Evolutionary conservation across 2,797 vertebrate species (phyloP).

Genomic region (Neosalanx taihuensis): DNA sequence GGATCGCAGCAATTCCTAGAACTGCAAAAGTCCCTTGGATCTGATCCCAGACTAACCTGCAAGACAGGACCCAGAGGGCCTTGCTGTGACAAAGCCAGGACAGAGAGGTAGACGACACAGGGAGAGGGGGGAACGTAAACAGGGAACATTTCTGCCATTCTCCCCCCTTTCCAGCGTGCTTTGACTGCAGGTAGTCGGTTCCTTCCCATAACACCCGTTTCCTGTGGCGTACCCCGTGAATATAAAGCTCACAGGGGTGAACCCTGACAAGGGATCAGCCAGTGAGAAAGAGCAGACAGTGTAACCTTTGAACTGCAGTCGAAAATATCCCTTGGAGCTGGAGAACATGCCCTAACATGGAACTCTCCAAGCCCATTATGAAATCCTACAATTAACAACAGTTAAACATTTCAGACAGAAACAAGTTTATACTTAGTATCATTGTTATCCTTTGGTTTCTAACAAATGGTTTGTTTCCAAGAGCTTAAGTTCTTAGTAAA

Average conservation of each 20-base stretch:
- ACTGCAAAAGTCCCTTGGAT: slow-evolving; percentile 38
- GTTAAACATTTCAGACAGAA: not conserved
- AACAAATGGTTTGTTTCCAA: slow-evolving; percentile 38
- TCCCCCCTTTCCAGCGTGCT: slow-evolving; percentile 40
- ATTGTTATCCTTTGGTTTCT: slow-evolving; percentile 12
- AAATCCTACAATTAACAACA: not conserved
- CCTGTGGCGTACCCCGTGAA: slow-evolving; percentile 59
- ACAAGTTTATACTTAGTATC: not conserved
- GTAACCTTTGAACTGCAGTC: slow-evolving; percentile 30
- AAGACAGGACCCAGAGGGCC: slow-evolving; percentile 37
- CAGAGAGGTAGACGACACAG: slow-evolving; percentile 9
- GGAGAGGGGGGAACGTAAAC: no score
- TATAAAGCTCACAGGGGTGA: slow-evolving; percentile 36
- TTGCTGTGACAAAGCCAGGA: slow-evolving; percentile 38
- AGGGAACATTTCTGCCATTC: not conserved
- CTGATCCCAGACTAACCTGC: slow-evolving; percentile 27
- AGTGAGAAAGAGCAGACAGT: slow-evolving; percentile 41
- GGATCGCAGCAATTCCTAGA: slow-evolving; percentile 38
- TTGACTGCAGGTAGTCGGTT: slow-evolving; percentile 63
- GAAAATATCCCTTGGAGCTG: slow-evolving; percentile 17
- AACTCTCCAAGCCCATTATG: not conserved
- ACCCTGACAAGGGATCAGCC: slow-evolving; percentile 48
- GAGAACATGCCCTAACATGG: slow-evolving; percentile 7
- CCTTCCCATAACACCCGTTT: slow-evolving; percentile 70
- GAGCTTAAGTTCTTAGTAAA: slow-evolving; percentile 20